Conservation (phyloP, 2,888 invertebrate species). For the Scelioninae gen. 1 region DNA sequence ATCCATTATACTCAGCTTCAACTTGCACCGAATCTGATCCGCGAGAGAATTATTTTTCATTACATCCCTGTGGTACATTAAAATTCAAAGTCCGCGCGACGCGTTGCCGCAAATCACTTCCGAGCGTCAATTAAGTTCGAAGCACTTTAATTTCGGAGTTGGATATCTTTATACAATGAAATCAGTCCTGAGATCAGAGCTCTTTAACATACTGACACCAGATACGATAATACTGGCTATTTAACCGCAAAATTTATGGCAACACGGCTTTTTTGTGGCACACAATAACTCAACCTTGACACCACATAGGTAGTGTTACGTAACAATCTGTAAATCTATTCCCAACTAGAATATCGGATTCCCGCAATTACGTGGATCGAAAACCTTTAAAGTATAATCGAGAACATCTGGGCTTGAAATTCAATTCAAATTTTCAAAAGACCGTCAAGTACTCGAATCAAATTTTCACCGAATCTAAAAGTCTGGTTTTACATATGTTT, state of each 20-base stretch:
- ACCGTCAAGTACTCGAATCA: conserved; percentile 9
- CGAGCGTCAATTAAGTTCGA: conserved; percentile 50
- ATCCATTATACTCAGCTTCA: no score
- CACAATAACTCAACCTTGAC: conserved; percentile 42
- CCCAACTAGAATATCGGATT: conserved; percentile 41
- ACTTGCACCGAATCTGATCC: no score
- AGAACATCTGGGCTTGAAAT: conserved; percentile 43
- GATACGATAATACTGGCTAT: conserved; percentile 73
- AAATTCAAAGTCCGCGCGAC: conserved; percentile 40
- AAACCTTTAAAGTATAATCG: conserved; percentile 69
- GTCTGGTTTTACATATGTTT: background rate
- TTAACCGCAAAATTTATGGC: conserved; percentile 36
- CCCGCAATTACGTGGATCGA: conserved; percentile 50
- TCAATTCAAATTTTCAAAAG: conserved; percentile 30
- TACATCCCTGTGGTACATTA: conserved; percentile 22
- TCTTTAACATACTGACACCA: conserved; percentile 74
- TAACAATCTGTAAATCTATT: conserved; percentile 40
- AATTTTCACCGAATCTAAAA: background rate
- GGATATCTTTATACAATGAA: conserved; percentile 48
- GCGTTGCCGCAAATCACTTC: conserved; percentile 46
- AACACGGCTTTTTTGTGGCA: conserved; percentile 34
- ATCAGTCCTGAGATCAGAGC: conserved; percentile 66
- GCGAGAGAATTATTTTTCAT: no score
- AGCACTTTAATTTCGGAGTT: conserved; percentile 58
- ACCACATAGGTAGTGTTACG: conserved; percentile 22